phyloP scores from a whole-genome alignment of 2,113 vertebrate species.

The Macquaria australasica region DNA sequence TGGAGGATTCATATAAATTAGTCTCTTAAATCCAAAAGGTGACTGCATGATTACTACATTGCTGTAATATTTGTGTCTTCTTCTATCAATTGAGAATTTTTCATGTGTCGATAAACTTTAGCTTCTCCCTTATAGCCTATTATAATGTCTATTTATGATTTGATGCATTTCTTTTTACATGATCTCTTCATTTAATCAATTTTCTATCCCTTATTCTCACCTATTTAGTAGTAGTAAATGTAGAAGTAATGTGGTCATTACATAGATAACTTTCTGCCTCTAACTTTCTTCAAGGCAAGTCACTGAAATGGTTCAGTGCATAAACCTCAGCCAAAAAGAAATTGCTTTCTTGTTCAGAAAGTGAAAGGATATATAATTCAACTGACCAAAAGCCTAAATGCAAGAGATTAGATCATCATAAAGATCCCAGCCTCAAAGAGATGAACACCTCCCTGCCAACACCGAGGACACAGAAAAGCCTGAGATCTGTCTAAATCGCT shows the following conservation, averaged over 20 bases:
- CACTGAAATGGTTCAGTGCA: constrained; percentile 54
- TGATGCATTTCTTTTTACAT: neutral
- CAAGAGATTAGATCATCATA: constrained; percentile 62
- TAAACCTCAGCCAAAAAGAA: constrained; percentile 58
- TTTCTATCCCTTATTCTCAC: neutral
- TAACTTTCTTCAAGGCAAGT: constrained; percentile 48
- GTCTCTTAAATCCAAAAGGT: neutral
- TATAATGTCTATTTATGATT: neutral
- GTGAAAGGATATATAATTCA: constrained; percentile 73
- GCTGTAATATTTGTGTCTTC: constrained; percentile 5
- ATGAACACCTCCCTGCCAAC: constrained; percentile 52
- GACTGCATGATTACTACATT: neutral
- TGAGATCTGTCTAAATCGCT: constrained; percentile 60
- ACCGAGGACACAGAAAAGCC: constrained; percentile 55
- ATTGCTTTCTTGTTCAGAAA: constrained; percentile 72
- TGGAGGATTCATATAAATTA: constrained; percentile 4
- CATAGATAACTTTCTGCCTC: constrained; percentile 34
- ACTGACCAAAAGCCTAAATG: constrained; percentile 66
- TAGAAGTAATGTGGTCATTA: constrained; percentile 37
- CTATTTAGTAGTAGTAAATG: neutral
- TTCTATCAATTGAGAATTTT: neutral
- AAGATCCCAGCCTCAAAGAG: constrained; percentile 59
- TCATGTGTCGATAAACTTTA: neutral
- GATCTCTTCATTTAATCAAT: neutral
- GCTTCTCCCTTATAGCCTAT: neutral